Evolutionary conservation across 2,888 invertebrate genomes (phyloP), one percentile per base, ranked within the genome.

Genomic region (Rhorus exstirpatorius): DNA sequence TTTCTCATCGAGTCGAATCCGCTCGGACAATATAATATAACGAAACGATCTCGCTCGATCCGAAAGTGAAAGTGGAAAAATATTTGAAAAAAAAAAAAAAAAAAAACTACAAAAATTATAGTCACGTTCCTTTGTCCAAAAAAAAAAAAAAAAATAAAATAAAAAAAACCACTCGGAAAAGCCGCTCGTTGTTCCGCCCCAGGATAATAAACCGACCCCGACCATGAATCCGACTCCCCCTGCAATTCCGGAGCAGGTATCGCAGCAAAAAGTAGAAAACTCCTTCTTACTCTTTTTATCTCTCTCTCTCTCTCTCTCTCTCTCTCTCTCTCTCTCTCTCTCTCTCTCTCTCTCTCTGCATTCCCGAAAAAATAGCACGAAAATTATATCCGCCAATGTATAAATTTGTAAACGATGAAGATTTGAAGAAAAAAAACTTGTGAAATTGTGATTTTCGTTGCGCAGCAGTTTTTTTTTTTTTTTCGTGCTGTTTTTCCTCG

Each of bases 181-280:
- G 92, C 92, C 91, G 92, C 92, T 92, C 88, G 90, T 93, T 89
- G 92, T 91, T 67, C 79, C 82, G 91, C 87, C 90, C 87, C 92
- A 92, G 90, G 93, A 93, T 89, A 93, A 90, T 90, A 93, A 93
- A 91, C 87, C 92, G 87, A 91, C 91, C 84, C 90, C 93, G 89
- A 91, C 93, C 88, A 91, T 93, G 90, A 92, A 91, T 89, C 91
- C 93, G 90, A 92, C 91, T 89, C 91, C 93, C 87, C 92, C 93
- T 91, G 91, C 92, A 88, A 92, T 93, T 88, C 91, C 93, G 79
- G 93, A 93, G 86, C 93, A 93, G 93, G 93, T 93, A 93, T 79
- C 79, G 79, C 82, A 79, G 75, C 82, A 83, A 83, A 83, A 83
- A 83, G 82, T 83, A 83, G 79, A 79, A 38, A 60, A 75, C 78